Evolutionary conservation across 2,113 vertebrate genomes (phyloP).

Genomic region (Triplophysa siluroides): DNA sequence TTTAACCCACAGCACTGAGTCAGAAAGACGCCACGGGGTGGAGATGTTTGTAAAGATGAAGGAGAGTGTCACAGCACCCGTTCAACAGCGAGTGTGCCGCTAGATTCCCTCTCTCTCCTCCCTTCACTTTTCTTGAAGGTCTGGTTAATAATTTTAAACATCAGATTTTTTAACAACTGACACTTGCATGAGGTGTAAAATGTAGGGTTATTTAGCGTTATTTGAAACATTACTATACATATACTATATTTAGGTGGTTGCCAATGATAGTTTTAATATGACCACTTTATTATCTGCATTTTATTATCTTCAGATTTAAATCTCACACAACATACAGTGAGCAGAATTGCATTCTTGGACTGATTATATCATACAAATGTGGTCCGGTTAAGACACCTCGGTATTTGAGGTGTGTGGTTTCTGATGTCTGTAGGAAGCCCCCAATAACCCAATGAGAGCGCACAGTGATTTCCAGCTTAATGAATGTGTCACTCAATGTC

Average conservation of each 20-base stretch:
- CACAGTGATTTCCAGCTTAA: neutral
- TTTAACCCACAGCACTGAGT: slow-evolving; percentile 16
- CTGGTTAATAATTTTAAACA: neutral
- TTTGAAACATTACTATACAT: too few species aligned
- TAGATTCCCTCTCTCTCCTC: neutral
- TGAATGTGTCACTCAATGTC: neutral
- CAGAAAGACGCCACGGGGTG: slow-evolving; percentile 2
- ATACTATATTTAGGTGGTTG: neutral
- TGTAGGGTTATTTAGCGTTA: too few species aligned
- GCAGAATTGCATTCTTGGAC: too few species aligned
- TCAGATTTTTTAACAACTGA: neutral
- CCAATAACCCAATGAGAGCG: neutral
- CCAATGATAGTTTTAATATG: neutral
- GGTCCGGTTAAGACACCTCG: too few species aligned
- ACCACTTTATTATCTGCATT: too few species aligned
- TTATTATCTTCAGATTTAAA: too few species aligned
- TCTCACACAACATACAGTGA: too few species aligned
- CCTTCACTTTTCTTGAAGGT: neutral
- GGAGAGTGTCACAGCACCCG: slow-evolving; percentile 5
- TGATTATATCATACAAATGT: too few species aligned
- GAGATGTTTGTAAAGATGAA: neutral
- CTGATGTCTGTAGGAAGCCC: too few species aligned
- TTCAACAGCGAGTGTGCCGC: neutral
- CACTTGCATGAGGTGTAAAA: too few species aligned
- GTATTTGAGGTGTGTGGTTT: too few species aligned